Evolutionary conservation across 2,113 vertebrate genomes (phyloP).

Genomic region (Malaclemys terrapin): DNA sequence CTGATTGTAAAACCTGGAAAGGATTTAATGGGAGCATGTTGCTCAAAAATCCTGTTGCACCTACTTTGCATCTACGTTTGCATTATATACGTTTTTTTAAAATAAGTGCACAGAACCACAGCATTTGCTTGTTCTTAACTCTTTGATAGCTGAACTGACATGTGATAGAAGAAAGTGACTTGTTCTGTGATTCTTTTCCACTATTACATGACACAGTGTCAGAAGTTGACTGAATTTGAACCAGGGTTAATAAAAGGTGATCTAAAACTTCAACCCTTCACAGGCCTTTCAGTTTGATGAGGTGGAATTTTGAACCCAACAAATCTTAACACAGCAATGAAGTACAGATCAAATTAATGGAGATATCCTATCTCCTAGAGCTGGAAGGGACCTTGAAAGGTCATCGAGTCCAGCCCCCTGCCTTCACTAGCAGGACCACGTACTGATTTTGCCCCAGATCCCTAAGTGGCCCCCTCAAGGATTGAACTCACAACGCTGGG

Average conservation of each 20-base stretch:
- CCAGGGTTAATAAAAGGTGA: not conserved
- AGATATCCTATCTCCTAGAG: no score
- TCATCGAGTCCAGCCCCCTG: no score
- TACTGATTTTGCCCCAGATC: no score
- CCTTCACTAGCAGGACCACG: no score
- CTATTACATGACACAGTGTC: not conserved
- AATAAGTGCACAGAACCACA: not conserved
- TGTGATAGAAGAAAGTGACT: slow-evolving; percentile 19
- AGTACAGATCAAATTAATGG: not conserved
- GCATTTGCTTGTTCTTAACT: not conserved
- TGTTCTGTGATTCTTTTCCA: slow-evolving; percentile 10
- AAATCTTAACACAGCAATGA: not conserved
- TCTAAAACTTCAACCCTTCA: not conserved
- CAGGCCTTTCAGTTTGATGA: not conserved
- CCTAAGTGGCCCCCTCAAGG: no score
- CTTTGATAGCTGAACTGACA: slow-evolving; percentile 34
- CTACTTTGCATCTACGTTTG: not conserved
- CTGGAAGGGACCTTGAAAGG: no score
- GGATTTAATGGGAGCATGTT: not conserved
- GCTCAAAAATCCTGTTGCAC: not conserved
- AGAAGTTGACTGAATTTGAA: not conserved
- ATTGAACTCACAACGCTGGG: no score
- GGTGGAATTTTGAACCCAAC: not conserved
- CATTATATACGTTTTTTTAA: slow-evolving; percentile 5
- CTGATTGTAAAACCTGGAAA: not conserved